Percentiles rank a stretch among this genome's conserved stretches.
Conservation (phyloP, 2,797 vertebrate genomes). For the Myotis pilosus region DNA sequence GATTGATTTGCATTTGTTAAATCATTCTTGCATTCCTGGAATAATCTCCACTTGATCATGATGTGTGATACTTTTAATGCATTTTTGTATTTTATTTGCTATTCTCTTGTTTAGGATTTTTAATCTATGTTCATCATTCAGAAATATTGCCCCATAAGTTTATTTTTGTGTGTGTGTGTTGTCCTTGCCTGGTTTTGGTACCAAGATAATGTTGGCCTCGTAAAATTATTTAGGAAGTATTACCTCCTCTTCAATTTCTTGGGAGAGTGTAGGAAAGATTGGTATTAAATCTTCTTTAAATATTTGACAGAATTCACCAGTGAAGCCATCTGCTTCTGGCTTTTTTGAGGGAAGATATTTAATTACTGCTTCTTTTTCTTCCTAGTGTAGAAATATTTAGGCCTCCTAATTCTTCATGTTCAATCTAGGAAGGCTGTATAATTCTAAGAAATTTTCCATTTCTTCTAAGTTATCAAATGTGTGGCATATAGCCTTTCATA, state of each 20-base stretch:
- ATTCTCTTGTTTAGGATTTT: neutral
- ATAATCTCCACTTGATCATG: neutral
- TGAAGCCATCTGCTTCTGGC: neutral
- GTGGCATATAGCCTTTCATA: neutral
- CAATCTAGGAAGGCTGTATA: neutral
- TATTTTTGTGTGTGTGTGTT: neutral
- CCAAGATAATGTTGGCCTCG: neutral
- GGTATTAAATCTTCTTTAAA: neutral
- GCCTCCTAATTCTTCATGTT: neutral
- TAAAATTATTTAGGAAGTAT: neutral
- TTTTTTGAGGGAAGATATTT: neutral
- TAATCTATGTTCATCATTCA: neutral
- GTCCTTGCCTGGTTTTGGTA: neutral
- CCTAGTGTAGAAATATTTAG: neutral
- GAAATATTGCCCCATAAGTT: neutral
- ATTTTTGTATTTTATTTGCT: neutral
- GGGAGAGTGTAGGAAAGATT: neutral
- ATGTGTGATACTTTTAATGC: neutral
- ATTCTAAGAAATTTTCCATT: neutral
- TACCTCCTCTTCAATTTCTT: neutral
- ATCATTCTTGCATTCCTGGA: neutral
- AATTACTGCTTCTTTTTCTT: neutral
- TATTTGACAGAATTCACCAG: neutral
- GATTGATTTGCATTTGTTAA: neutral
- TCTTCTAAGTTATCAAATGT: neutral